These are phyloP conservation scores for Agapornis canus DNA, from an alignment of 2,797 vertebrate species.

Conservation along the genomic window DNA sequence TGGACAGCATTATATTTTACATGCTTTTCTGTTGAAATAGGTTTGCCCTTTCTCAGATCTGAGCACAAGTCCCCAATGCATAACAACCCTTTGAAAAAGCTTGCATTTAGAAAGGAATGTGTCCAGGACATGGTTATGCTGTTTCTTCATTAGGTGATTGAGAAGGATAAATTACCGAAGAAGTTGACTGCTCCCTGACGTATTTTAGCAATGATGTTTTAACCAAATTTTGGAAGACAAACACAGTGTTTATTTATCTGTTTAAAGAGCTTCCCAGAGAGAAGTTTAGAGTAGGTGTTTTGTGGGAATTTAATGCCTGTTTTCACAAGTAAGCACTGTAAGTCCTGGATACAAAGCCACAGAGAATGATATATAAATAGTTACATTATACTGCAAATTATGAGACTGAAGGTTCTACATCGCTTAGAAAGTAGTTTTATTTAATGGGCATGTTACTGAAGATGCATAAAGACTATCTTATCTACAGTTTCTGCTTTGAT, in stretches of 20 bases:
- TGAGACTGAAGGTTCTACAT: background rate
- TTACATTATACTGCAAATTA: background rate
- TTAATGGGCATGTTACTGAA: background rate
- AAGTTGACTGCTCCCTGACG: background rate
- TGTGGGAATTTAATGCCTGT: background rate
- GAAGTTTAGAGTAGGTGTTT: background rate
- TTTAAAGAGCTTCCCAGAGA: background rate
- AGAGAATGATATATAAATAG: background rate
- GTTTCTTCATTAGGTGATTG: background rate
- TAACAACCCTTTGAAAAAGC: background rate
- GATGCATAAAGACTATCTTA: background rate
- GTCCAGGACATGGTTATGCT: background rate
- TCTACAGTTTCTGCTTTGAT: background rate
- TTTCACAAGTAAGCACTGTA: background rate
- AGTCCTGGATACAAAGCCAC: background rate
- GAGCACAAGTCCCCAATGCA: background rate
- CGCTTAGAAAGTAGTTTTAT: background rate
- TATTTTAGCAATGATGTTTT: background rate
- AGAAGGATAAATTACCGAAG: background rate
- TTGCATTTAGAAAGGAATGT: background rate
- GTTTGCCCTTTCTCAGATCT: background rate
- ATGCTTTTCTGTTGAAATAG: background rate
- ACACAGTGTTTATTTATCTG: background rate
- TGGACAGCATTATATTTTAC: background rate
- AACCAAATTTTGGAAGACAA: background rate